Evolutionary conservation across 2,113 vertebrate genomes (phyloP), one percentile per base, ranked within the genome.

Genomic region (Cavia porcellus): DNA sequence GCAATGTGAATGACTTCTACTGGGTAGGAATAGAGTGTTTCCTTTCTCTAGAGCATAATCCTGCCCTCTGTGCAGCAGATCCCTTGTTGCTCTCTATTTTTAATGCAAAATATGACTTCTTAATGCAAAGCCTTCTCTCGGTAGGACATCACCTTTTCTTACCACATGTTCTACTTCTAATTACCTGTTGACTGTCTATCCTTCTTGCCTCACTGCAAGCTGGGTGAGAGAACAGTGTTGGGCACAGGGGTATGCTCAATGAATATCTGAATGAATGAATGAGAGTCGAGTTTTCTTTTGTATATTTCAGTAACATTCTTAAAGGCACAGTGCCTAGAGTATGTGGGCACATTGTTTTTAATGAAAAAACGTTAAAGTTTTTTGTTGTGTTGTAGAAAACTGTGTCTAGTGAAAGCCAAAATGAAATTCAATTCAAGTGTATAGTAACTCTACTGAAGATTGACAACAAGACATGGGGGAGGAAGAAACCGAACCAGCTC

Each of bases 401-500:
- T 84, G 61, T 90, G 42, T 30, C 7, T 92, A 84, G 92, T 72
- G 55, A 81, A 89, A 95, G 38, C 38, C 91, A 89, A 75, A 64
- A 4, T 64, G 3, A 64, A 92, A 87, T 92, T 70, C 82, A 83
- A 15, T 86, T 30, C 8, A 83, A 90, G 11, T 8, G 3, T 70
- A 35, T 28, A 28, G 25, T 77, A 62, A 90, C 38, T 86, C 68
- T 22, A 90, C 52, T 70, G 50, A 79, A 92, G 24, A 6, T n/a
- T 87, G 42, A 89, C 47, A 90, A 68, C 28, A 42, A 79, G 55
- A 3, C 24, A 64, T 70, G 28, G 42, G 81, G 79, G 74, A 85
- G 42, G 38, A 20, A 12, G 57, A 52, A n/a, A 52, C 35, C 35
- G 64, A 86, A 74, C 52, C 10, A 89, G 52, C 30, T 81, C 32